Percentiles rank a stretch among this genome's conserved stretches.
Evolutionary conservation across 2,113 vertebrate species (phyloP).

Genomic region (Saccopteryx bilineata): DNA sequence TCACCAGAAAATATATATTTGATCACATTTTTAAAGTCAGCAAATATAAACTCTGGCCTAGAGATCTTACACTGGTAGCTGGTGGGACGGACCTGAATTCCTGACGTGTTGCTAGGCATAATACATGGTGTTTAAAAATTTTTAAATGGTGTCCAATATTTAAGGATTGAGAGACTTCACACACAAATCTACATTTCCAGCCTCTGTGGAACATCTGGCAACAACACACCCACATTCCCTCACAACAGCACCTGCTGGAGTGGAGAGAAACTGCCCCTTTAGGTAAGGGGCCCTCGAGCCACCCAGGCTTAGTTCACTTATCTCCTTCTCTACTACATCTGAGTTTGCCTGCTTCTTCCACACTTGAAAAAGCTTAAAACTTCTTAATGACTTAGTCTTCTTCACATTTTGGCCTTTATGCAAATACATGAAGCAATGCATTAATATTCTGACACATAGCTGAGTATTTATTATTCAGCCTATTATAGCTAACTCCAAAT

Average conservation of each 20-base stretch:
- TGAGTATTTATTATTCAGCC: not conserved
- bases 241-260: not conserved
- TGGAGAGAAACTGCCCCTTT: too few species aligned
- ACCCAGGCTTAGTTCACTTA: not conserved
- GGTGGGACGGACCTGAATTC: not conserved
- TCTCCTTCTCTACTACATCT: not conserved
- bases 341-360: not conserved
- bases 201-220: not conserved
- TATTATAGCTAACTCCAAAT: not conserved
- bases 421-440: slow-evolving; percentile 29
- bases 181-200: not conserved
- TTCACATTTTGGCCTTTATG: slow-evolving; percentile 6
- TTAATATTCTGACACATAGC: not conserved
- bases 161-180: not conserved
- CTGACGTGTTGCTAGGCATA: not conserved
- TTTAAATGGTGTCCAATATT: not conserved
- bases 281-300: not conserved
- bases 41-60: not conserved
- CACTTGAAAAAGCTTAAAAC: not conserved
- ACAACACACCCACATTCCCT: not conserved
- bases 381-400: not conserved
- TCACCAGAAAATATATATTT: slow-evolving; percentile 35
- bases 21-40: not conserved
- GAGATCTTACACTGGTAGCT: not conserved
- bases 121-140: not conserved